A percentile compares a stretch with the other conserved stretches of the same genome.
Evolutionary conservation across 1,140 invertebrate species (phyloP).

Genomic region (Drusus annulatus): DNA sequence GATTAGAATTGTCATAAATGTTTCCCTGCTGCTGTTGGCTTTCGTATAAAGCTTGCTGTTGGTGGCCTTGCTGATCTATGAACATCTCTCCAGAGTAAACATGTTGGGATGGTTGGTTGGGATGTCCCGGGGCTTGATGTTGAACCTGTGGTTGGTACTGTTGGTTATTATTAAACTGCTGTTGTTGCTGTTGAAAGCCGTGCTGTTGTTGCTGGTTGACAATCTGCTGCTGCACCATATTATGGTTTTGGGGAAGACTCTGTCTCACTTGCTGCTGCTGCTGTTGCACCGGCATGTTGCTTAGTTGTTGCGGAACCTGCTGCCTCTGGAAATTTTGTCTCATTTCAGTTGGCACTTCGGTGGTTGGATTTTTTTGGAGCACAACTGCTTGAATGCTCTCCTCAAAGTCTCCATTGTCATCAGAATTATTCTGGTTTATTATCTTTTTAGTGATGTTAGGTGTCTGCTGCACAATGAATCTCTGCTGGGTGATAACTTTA

Average conservation of each 20-base stretch:
- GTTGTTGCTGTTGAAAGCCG: conserved; percentile 61
- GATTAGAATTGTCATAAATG: conserved; percentile 4
- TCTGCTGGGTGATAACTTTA: conserved; percentile 50
- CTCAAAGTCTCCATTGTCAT: conserved; percentile 69
- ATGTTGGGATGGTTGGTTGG: conserved; percentile 25
- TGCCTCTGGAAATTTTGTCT: conserved; percentile 59
- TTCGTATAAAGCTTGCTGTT: conserved; percentile 51
- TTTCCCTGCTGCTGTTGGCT: conserved; percentile 39
- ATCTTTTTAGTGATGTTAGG: conserved; percentile 65
- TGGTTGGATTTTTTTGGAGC: conserved; percentile 64
- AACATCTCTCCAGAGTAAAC: conserved; percentile 46
- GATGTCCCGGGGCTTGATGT: conserved; percentile 29
- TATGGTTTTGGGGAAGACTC: conserved; percentile 19
- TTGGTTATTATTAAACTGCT: conserved; percentile 38
- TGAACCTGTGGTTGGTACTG: conserved; percentile 44
- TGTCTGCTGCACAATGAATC: conserved; percentile 62
- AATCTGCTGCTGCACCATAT: conserved; percentile 51
- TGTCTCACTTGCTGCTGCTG: conserved; percentile 57
- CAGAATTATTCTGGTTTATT: conserved; percentile 62
- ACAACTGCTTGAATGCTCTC: conserved; percentile 70
- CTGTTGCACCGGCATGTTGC: conserved; percentile 34
- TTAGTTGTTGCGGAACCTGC: conserved; percentile 59
- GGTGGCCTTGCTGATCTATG: conserved; percentile 51
- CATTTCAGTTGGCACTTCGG: conserved; percentile 51
- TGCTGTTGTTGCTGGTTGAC: conserved; percentile 62